Evolutionary conservation across 2,888 invertebrate genomes (phyloP).

Genomic region (Eustalomyia histrio): DNA sequence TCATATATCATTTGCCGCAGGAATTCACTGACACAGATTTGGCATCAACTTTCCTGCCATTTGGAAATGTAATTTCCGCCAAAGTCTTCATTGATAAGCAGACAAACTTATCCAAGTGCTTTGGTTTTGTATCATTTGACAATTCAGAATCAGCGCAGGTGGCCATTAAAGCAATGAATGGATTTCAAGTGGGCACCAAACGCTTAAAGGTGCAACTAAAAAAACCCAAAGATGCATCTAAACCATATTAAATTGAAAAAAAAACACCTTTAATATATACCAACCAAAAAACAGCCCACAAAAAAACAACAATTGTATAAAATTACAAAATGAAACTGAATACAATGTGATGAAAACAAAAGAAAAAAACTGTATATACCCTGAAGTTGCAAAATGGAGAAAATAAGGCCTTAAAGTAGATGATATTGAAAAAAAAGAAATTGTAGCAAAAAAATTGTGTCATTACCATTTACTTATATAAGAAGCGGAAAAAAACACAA

Average conservation of each 20-base stretch:
- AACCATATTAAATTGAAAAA: slow-evolving; percentile 87
- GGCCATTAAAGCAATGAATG: slow-evolving; percentile 98
- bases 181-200: slow-evolving; percentile 98
- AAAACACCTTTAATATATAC: neutral
- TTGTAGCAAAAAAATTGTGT: neutral
- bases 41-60: slow-evolving; percentile 97
- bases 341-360: slow-evolving; percentile 9
- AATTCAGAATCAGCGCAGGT: slow-evolving; percentile 95
- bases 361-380: neutral
- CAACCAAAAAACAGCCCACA: neutral
- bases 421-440: too few species aligned
- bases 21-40: slow-evolving; percentile 99
- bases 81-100: slow-evolving; percentile 99
- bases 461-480: neutral
- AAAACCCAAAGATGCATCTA: slow-evolving; percentile 94
- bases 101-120: slow-evolving; percentile 99
- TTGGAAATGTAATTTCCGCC: slow-evolving; percentile 98
- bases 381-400: neutral
- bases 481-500: neutral
- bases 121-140: slow-evolving; percentile 98
- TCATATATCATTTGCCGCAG: slow-evolving; percentile 99
- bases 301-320: neutral
- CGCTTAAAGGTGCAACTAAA: slow-evolving; percentile 98
- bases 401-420: neutral
- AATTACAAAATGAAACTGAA: slow-evolving; percentile 3